Evolutionary conservation across 2,888 invertebrate species (phyloP), one percentile per base, ranked within the genome.

Genomic region (Eurytoma adleriae): DNA sequence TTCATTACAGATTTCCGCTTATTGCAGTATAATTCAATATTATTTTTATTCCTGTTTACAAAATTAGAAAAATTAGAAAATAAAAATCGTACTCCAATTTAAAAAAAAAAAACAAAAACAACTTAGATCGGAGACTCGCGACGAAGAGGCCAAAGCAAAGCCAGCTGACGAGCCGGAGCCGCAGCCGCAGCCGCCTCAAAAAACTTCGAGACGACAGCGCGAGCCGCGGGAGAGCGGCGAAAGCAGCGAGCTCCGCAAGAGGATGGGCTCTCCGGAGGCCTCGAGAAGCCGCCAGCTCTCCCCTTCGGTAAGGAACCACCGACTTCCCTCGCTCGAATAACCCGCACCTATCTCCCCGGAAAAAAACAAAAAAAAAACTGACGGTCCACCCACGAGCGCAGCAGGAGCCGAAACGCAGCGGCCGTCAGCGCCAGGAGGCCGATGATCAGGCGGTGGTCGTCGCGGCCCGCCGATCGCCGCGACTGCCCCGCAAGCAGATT

Each of bases 401-500:
- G 13, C 50, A 18, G 20, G 57, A 66, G 27, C 52, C 83, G 50
- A 1, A 84, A 84, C 48, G 84, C n/a, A 64, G 77, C 67, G 83
- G 80, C 50, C 80, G 73, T 13, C 83, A 82, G 0, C 79, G 81
- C 20, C 81, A 82, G 1, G n/a, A 72, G 10, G 79, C 62, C 0
- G 83, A 84, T 0, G 84, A 84, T 27, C 84, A 85, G n/a, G 85
- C 84, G 13, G 79, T 77, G 57, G 40, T 18, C 1, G 57, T 50
- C 59, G 2, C 40, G 56, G 40, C n/a, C 57, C 78, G 71, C n/a
- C 52, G 81, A 62, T 79, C 82, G 12, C 66, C 81, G 0, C 71
- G 70, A 0, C 79, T 68, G 12, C 78, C 77, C 1, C 88, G 86
- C 71, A 90, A 91, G 50, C 88, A 90, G 62, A 89, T 90, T 27